Evolutionary conservation across 2,797 vertebrate species (phyloP), one percentile per base, ranked within the genome.

Genomic region (Nyctalus aviator): DNA sequence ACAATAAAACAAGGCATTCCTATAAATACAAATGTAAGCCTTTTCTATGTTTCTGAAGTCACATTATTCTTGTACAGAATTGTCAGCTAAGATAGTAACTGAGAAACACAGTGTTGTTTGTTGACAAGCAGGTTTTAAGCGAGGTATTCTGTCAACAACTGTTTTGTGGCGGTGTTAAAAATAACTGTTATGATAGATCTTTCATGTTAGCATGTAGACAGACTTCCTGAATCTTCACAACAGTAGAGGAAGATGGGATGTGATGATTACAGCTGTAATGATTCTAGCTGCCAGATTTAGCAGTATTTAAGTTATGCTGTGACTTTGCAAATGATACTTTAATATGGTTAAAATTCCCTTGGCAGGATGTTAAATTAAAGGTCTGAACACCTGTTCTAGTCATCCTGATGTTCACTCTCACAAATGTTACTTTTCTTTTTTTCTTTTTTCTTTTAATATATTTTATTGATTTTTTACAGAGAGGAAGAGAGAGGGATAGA

Each of bases 301-400:
- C 94, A 76, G 21, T 85, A 76, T 90, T 96, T 90, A 97, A 94
- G 93, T 90, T 84, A 75, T 91, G 91, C 37, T 89, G 62, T 91
- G 96, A 94, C 71, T 97, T 95, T 96, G 84, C 82, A 96, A 95
- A 90, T 92, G 41, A 53, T 88, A 11, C 37, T 86, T 96, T 83
- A 87, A 83, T 76, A 46, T 62, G 79, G 27, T 94, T 97, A 84
- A 94, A 96, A 85, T 79, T 79, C 50, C 21, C 48, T 95, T 94
- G 86, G 21, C 53, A 48, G 84, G 1, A 86, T 92, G 7, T 94
- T 68, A 85, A 27, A 92, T 96, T 88, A 93, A 95, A 95, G 85
- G 69, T 20, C 84, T 82, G 96, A 83, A 8, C 75, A 72, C 73
- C 46, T 95, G 37, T 78, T 92, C 46, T 73, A 48, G 87, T 95